Conservation (phyloP, 2,888 invertebrate genomes). For the Conus canariensis region DNA sequence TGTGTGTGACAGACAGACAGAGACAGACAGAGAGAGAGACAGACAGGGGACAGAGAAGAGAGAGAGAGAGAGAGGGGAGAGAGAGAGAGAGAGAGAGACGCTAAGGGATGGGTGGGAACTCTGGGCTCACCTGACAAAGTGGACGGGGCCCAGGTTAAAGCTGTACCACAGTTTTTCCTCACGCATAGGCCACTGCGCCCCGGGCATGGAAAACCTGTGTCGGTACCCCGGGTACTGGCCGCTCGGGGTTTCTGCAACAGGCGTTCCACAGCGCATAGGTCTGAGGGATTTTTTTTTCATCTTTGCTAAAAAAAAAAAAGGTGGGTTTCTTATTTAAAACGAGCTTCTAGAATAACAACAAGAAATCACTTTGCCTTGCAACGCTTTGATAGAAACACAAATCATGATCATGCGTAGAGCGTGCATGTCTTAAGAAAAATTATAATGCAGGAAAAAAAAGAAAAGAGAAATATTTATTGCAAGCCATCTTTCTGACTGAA, state of each 20-base stretch:
- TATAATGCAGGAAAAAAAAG: no score
- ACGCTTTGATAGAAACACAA: no score
- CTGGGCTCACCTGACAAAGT: constrained; percentile 65
- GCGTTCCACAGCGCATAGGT: no score
- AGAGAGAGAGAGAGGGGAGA: constrained; percentile 25
- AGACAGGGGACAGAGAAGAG: neutral
- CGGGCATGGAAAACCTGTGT: constrained; percentile 69
- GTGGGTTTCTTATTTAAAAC: no score
- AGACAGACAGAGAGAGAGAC: constrained; percentile 13
- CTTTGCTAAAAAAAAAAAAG: no score
- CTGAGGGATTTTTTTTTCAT: no score
- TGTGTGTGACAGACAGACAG: neutral
- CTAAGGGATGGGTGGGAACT: neutral
- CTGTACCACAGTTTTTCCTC: constrained; percentile 75
- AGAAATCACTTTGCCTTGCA: no score
- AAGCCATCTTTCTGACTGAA: no score
- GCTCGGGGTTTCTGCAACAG: constrained; percentile 45
- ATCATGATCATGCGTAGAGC: no score
- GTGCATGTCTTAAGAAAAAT: no score
- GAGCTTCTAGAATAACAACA: no score
- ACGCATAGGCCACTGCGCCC: constrained; percentile 69
- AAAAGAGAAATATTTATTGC: no score
- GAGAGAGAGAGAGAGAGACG: constrained; percentile 2
- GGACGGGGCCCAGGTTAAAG: constrained; percentile 68
- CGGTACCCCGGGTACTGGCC: constrained; percentile 58